A percentile compares a stretch with the other conserved stretches of the same genome.
phyloP scores from a whole-genome alignment of 2,888 invertebrate species.

The Caradrina kadenii region DNA sequence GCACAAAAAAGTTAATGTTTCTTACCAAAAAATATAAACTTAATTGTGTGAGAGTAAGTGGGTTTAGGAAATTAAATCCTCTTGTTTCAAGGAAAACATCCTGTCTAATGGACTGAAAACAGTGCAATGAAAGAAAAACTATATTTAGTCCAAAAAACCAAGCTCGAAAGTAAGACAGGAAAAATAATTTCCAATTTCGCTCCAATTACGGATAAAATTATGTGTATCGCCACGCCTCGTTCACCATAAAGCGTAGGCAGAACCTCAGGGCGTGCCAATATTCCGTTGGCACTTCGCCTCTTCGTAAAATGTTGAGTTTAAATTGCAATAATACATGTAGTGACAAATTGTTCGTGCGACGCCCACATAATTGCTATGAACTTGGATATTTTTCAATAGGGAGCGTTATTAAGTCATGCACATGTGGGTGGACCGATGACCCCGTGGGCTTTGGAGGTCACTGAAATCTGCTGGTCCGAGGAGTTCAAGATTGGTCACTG shows the following conservation, averaged over 20 bases:
- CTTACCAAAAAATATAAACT: background rate
- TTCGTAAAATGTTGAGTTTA: constrained; percentile 56
- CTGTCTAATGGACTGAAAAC: constrained; percentile 1
- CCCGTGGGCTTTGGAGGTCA: background rate
- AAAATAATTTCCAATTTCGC: constrained; percentile 35
- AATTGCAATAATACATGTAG: constrained; percentile 40
- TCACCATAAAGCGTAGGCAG: constrained; percentile 44
- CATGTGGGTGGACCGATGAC: background rate
- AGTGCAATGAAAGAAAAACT: constrained; percentile 19
- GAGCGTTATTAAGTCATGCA: background rate
- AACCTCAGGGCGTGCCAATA: constrained; percentile 52
- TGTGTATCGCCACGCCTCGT: constrained; percentile 39
- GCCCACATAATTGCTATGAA: constrained; percentile 52
- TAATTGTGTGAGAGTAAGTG: background rate
- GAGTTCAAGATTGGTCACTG: no score
- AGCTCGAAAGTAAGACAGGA: constrained; percentile 11
- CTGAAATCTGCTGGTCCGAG: no score
- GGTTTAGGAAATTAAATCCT: constrained; percentile 16
- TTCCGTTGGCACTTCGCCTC: constrained; percentile 54
- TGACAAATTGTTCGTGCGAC: constrained; percentile 49
- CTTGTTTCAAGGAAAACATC: background rate
- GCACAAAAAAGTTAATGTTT: background rate
- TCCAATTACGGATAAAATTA: constrained; percentile 49
- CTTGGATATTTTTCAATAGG: background rate
- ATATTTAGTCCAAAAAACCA: constrained; percentile 20